phyloP scores from a whole-genome alignment of 2,888 invertebrate species.

The Euphydryas editha region DNA sequence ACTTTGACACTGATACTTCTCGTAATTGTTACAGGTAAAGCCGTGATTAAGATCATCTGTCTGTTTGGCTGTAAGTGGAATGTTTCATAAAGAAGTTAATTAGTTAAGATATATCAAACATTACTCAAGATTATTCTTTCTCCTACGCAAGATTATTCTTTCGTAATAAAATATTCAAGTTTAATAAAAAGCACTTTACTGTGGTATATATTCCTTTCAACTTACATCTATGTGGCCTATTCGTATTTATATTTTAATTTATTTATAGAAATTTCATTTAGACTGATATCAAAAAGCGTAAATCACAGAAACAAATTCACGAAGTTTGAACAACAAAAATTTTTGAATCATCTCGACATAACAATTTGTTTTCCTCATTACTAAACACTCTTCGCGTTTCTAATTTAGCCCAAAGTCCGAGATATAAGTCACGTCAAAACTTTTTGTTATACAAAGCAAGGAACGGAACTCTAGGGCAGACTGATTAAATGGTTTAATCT shows the following conservation, averaged over 20 bases:
- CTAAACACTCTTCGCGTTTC: conserved; percentile 44
- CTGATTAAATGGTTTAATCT: conserved; percentile 80
- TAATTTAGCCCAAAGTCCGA: conserved; percentile 60
- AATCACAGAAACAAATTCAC: conserved; percentile 4
- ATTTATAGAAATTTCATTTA: not conserved
- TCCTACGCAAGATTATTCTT: too few relatives aligned
- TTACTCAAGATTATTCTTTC: too few relatives aligned
- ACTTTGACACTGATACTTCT: conserved; percentile 49
- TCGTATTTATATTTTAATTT: not conserved
- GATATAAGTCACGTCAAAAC: conserved; percentile 77
- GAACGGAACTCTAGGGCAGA: conserved; percentile 56
- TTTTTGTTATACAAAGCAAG: conserved; percentile 65
- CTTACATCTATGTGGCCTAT: not conserved
- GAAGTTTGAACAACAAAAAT: conserved; percentile 38
- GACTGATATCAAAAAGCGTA: not conserved
- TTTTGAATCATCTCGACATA: conserved; percentile 40
- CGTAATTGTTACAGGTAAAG: conserved; percentile 63
- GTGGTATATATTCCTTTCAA: too few relatives aligned
- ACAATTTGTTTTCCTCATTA: conserved; percentile 50
- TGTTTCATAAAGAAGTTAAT: not conserved
- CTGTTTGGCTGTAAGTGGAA: conserved; percentile 15
- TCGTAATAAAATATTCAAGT: too few relatives aligned
- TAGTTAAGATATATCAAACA: too few relatives aligned
- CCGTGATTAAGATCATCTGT: conserved; percentile 25
- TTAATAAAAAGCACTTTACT: too few relatives aligned